Percentiles rank a stretch among this genome's conserved stretches.
Conservation (phyloP, 2,888 invertebrate genomes). For the Baccha elongata region DNA sequence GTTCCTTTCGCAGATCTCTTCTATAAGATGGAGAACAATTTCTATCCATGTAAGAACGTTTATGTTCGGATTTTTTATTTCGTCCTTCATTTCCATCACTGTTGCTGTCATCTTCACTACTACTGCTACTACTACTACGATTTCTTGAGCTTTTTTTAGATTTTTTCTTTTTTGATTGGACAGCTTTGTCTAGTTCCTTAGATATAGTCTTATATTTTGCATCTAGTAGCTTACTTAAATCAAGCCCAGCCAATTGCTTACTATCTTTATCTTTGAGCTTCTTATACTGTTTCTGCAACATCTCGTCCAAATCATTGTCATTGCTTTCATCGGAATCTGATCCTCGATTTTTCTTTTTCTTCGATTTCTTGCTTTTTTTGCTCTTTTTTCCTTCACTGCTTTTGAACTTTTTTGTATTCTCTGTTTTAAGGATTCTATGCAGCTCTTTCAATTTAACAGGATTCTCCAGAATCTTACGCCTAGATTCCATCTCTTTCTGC, state of each 20-base stretch:
- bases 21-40: conserved; percentile 26
- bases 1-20: conserved; percentile 2
- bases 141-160: conserved; percentile 53
- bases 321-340: conserved; percentile 55
- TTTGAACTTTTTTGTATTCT: conserved; percentile 82
- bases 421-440: conserved; percentile 88
- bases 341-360: conserved; percentile 75
- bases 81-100: conserved; percentile 15
- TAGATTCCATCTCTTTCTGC: conserved; percentile 93
- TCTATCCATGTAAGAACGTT: not conserved
- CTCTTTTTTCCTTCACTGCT: conserved; percentile 61
- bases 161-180: conserved; percentile 75
- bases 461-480: conserved; percentile 93
- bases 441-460: conserved; percentile 95
- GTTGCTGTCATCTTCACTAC: conserved; percentile 59
- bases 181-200: conserved; percentile 81
- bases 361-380: conserved; percentile 75
- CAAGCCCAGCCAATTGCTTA: conserved; percentile 77
- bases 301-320: conserved; percentile 85
- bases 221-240: conserved; percentile 80
- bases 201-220: conserved; percentile 81
- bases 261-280: conserved; percentile 83
- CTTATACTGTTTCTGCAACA: conserved; percentile 88
- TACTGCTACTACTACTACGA: conserved; percentile 55
- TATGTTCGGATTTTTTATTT: not conserved